Evolutionary conservation across 2,888 invertebrate genomes (phyloP), one percentile per base, ranked within the genome.

Genomic region (Thalpophila matura): DNA sequence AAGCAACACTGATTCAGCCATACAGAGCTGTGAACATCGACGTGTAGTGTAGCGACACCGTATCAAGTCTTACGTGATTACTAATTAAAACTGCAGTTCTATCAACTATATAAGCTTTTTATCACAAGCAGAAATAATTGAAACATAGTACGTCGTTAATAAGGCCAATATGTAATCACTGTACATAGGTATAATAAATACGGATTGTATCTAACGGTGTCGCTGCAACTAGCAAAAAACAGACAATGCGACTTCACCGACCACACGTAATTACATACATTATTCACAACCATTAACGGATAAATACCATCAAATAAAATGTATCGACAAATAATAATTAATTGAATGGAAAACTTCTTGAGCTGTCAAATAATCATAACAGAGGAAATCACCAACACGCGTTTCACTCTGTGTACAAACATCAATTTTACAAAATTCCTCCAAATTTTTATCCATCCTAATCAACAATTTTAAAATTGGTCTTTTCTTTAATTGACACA

Each of bases 381-480:
- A 59, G 55, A 73, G 65, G 74, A 73, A 53, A 58, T 65, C 50
- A 57, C 42, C 38, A 55, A 61, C 73, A 79, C 68, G 40, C 45
- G 31, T 55, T 54, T 59, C 7, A 43, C 33, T 51, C 38, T 57
- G 64, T 53, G 57, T 54, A 73, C 45, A 58, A 63, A 69, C 60
- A 66, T 50, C 62, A 51, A 54, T 55, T 66, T 58, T 57, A 55
- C 66, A 55, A 65, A 71, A 72, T 43, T 64, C 59, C 53, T 56
- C 43, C 46, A 63, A 49, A 7, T 47, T 43, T 59, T 66, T 69
- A 74, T 62, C 64, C 66, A 69, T 58, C 61, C 76, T 84, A 85
- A 62, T 65, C 81, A 84, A 86, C 84, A 85, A 73, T 65, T 85
- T 81, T 71, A 87, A 89, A 90, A 90, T 90, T 89, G 90, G 89